Evolutionary conservation across 2,113 vertebrate genomes (phyloP).

Genomic region (Thalassarche chlororhynchos): DNA sequence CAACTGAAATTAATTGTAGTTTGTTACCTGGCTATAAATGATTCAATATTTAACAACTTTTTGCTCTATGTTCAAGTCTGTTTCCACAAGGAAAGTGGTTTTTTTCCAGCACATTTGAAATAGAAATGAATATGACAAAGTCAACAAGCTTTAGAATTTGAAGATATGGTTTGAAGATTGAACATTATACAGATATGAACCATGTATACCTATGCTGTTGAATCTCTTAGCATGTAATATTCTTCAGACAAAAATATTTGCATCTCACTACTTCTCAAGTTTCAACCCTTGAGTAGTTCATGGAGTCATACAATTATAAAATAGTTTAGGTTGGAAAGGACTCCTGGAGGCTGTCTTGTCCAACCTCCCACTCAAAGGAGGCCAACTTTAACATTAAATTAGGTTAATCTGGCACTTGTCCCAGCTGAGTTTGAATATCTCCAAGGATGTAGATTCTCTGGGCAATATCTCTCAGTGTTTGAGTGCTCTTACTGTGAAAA

Average conservation of each 20-base stretch:
- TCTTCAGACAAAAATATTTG: neutral
- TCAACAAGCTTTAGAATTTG: neutral
- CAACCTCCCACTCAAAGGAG: neutral
- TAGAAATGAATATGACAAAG: neutral
- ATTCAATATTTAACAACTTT: neutral
- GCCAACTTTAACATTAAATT: neutral
- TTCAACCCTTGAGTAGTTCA: neutral
- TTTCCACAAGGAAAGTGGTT: neutral
- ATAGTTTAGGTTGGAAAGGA: neutral
- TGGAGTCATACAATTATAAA: neutral
- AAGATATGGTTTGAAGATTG: neutral
- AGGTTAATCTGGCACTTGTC: neutral
- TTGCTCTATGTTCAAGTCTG: neutral
- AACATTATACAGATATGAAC: neutral
- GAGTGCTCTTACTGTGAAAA: neutral
- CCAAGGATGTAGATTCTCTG: neutral
- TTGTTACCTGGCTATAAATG: neutral
- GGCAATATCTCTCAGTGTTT: neutral
- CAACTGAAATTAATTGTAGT: neutral
- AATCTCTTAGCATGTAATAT: neutral
- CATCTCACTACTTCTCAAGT: neutral
- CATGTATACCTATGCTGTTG: neutral
- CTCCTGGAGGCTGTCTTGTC: neutral
- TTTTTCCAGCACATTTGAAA: neutral
- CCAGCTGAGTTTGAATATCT: neutral